Evolutionary conservation across 2,888 invertebrate genomes (phyloP).

Genomic region (Hemaris fuciformis): DNA sequence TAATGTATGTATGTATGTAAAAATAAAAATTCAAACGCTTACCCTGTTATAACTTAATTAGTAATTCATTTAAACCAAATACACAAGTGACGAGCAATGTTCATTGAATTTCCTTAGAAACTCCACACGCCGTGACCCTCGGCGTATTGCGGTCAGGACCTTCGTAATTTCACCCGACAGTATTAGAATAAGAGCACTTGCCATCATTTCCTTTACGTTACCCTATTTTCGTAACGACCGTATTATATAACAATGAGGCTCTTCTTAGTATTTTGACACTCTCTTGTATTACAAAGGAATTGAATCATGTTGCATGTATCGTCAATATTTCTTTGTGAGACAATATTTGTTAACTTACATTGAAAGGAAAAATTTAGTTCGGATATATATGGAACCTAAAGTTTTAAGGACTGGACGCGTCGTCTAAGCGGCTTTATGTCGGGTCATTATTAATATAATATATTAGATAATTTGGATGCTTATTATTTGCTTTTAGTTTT

Average conservation of each 20-base stretch:
- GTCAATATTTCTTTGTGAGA: neutral
- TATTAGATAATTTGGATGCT: too few species aligned
- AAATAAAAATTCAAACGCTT: too few species aligned
- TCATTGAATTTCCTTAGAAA: neutral
- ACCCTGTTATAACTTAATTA: too few species aligned
- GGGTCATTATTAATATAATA: too few species aligned
- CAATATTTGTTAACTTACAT: neutral
- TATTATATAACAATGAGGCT: neutral
- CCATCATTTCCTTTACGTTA: neutral
- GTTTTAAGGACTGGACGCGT: too few species aligned
- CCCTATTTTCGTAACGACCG: neutral
- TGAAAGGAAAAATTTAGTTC: too few species aligned
- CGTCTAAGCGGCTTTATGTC: too few species aligned
- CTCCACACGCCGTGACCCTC: neutral
- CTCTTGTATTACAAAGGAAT: neutral
- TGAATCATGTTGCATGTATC: neutral
- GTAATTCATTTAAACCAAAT: neutral
- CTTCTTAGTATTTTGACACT: neutral
- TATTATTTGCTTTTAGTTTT: too few species aligned
- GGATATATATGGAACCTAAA: too few species aligned
- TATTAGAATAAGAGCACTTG: neutral
- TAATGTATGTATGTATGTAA: too few species aligned
- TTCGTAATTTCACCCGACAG: neutral
- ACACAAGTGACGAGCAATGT: neutral
- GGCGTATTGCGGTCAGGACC: neutral